phyloP scores from a whole-genome alignment of 2,888 invertebrate species.

The Xestia xanthographa region DNA sequence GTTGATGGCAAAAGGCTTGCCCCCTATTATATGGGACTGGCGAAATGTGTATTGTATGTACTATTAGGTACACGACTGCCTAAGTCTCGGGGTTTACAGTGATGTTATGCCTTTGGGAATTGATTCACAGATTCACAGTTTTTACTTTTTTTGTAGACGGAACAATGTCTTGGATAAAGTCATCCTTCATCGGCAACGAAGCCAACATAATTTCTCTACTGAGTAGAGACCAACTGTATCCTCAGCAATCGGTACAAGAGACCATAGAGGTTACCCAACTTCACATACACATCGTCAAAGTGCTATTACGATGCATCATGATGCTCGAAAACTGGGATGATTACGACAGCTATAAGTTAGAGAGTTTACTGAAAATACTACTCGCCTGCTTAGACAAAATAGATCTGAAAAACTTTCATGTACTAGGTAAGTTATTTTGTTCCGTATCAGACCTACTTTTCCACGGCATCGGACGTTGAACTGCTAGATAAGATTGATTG shows the following conservation, averaged over 20 bases:
- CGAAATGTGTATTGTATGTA: too few species aligned
- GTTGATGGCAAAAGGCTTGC: too few species aligned
- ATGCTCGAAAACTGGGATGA: constrained; percentile 74
- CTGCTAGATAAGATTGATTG: constrained; percentile 42
- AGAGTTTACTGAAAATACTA: constrained; percentile 84
- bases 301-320: constrained; percentile 79
- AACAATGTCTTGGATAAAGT: constrained; percentile 81
- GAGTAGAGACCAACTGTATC: constrained; percentile 80
- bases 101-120: background rate
- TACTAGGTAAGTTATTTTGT: constrained; percentile 79
- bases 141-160: constrained; percentile 66
- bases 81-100: too few species aligned
- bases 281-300: constrained; percentile 83
- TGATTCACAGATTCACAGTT: background rate
- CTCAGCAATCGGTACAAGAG: constrained; percentile 82
- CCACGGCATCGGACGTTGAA: constrained; percentile 30
- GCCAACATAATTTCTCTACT: constrained; percentile 80
- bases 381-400: constrained; percentile 82
- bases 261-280: constrained; percentile 83
- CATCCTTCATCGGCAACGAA: constrained; percentile 81
- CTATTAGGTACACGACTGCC: too few species aligned
- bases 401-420: constrained; percentile 87
- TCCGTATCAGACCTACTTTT: constrained; percentile 11
- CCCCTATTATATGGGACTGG: too few species aligned
- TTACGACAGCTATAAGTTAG: constrained; percentile 77